Conservation (phyloP, 2,797 vertebrate genomes). For the Petrocephalus schoutedeni region DNA sequence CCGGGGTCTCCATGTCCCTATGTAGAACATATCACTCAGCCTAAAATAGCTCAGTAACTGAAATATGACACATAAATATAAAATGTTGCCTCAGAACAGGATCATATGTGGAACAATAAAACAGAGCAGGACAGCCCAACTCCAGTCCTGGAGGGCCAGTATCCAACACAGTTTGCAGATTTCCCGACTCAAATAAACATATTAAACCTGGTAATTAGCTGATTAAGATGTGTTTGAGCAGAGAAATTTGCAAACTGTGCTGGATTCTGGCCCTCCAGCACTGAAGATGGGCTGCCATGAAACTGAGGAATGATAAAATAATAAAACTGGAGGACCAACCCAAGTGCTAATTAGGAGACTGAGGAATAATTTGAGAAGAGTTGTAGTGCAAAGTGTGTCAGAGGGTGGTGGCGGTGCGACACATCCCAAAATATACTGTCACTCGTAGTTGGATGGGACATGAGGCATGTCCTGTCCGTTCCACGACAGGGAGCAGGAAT, state of each 20-base stretch:
- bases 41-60: not conserved
- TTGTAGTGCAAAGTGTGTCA: not conserved
- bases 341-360: not conserved
- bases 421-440: slow-evolving; percentile 10
- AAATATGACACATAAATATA: not conserved
- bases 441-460: not conserved
- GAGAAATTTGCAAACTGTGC: no score
- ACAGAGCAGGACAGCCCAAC: not conserved
- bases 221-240: no score
- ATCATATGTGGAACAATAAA: not conserved
- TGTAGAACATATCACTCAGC: not conserved
- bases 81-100: not conserved
- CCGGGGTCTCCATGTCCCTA: not conserved
- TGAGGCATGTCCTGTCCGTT: not conserved
- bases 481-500: not conserved
- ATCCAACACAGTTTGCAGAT: no score
- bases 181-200: no score
- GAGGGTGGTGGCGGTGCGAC: not conserved
- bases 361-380: not conserved
- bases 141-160: no score
- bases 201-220: no score
- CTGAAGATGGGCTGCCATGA: not conserved
- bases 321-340: not conserved
- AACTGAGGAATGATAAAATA: not conserved
- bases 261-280: no score